Evolutionary conservation across 2,888 invertebrate species (phyloP).

Genomic region (Amphipoea lucens): DNA sequence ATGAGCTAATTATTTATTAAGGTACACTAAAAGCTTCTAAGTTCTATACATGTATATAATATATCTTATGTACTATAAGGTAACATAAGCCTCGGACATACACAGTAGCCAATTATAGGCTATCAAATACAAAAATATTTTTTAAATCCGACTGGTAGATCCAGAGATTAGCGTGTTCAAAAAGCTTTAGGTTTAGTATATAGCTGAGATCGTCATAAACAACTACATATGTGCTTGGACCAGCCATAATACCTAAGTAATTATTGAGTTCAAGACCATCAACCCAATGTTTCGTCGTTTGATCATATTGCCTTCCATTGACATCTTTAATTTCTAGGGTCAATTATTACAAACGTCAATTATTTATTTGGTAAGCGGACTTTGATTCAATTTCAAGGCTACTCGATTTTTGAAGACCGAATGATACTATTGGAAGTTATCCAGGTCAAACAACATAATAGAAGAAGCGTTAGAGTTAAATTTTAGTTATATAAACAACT

Average conservation of each 20-base stretch:
- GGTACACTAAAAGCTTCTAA: too few species aligned
- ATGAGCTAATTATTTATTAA: too few species aligned
- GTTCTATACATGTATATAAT: too few species aligned
- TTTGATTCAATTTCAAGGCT: constrained; percentile 54
- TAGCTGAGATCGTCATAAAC: background rate
- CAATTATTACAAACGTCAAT: constrained; percentile 45
- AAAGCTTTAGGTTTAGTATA: too few species aligned
- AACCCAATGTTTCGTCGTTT: constrained; percentile 17
- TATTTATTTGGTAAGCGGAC: constrained; percentile 38
- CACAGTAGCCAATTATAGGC: too few species aligned
- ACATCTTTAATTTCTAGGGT: constrained; percentile 52
- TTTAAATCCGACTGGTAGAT: too few species aligned
- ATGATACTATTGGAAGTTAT: constrained; percentile 4
- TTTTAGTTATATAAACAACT: too few species aligned
- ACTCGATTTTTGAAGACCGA: background rate
- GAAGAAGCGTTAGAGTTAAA: background rate
- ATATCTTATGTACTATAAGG: too few species aligned
- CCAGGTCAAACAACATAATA: background rate
- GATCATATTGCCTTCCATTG: constrained; percentile 50
- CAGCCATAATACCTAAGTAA: constrained; percentile 1
- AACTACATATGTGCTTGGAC: background rate
- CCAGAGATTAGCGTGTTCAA: too few species aligned
- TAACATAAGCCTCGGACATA: too few species aligned
- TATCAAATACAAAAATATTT: background rate
- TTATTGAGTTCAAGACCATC: constrained; percentile 16